A percentile compares a stretch with the other conserved stretches of the same genome.
Evolutionary conservation across 2,113 vertebrate species (phyloP).

Genomic region (Tenrec ecaudatus): DNA sequence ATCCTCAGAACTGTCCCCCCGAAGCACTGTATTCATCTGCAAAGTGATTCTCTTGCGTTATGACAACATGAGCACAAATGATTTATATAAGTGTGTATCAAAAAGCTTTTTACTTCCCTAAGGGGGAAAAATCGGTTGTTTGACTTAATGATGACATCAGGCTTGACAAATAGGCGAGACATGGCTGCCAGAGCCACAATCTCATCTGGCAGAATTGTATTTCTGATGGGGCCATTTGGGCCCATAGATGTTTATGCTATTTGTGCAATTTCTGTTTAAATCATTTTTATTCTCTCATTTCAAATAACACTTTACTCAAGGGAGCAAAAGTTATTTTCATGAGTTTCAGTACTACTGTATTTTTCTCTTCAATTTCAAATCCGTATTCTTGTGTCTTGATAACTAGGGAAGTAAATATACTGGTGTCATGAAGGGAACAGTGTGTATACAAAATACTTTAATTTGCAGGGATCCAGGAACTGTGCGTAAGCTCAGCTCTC

Average conservation of each 20-base stretch:
- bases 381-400: background rate
- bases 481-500: background rate
- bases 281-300: background rate
- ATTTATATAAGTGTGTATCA: background rate
- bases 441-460: background rate
- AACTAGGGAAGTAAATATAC: background rate
- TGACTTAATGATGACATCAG: background rate
- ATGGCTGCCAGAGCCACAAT: background rate
- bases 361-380: background rate
- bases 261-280: background rate
- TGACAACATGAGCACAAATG: background rate
- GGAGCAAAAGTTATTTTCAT: background rate
- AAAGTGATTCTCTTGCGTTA: background rate
- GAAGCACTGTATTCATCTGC: background rate
- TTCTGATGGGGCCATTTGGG: background rate
- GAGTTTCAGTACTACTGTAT: background rate
- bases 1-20: too few species aligned
- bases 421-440: background rate
- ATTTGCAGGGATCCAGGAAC: too few species aligned
- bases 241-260: too few species aligned
- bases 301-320: background rate
- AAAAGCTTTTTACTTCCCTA: background rate
- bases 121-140: background rate
- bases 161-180: background rate
- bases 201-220: background rate